A percentile compares a stretch with the other conserved stretches of the same genome.
These are phyloP conservation scores for Morelia viridis DNA, from an alignment of 2,797 vertebrate species.

Conservation along the genomic window DNA sequence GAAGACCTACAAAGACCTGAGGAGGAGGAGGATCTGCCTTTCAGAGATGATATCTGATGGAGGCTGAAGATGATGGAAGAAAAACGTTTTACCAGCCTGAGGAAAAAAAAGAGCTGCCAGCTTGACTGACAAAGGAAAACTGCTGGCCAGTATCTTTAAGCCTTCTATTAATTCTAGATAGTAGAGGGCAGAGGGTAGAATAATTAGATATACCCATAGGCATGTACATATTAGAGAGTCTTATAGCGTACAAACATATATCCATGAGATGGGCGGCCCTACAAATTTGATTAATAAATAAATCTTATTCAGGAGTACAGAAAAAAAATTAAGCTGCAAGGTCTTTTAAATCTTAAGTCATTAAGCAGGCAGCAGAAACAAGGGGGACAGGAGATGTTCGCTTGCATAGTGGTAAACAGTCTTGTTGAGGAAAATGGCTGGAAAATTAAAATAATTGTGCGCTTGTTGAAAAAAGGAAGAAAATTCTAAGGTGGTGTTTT, in stretches of 20 bases:
- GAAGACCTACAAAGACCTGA: neutral
- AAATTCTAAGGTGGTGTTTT: neutral
- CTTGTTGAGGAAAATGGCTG: neutral
- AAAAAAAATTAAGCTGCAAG: no score
- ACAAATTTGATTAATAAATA: no score
- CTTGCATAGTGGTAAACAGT: neutral
- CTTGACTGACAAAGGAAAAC: neutral
- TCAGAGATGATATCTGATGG: neutral
- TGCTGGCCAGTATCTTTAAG: neutral
- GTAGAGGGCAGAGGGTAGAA: no score
- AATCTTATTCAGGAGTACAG: no score
- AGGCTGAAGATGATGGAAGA: neutral
- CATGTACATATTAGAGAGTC: no score
- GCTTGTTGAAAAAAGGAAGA: neutral
- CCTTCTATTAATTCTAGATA: neutral
- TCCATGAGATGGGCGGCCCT: no score
- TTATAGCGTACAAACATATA: no score
- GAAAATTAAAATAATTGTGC: neutral
- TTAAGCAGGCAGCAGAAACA: no score
- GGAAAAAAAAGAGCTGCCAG: neutral
- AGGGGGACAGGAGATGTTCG: neutral
- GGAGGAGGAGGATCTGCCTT: neutral
- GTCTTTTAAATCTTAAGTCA: no score
- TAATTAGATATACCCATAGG: no score
- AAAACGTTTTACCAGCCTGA: neutral